phyloP scores from a whole-genome alignment of 2,888 invertebrate genomes.

The Andrena chrysosceles region DNA sequence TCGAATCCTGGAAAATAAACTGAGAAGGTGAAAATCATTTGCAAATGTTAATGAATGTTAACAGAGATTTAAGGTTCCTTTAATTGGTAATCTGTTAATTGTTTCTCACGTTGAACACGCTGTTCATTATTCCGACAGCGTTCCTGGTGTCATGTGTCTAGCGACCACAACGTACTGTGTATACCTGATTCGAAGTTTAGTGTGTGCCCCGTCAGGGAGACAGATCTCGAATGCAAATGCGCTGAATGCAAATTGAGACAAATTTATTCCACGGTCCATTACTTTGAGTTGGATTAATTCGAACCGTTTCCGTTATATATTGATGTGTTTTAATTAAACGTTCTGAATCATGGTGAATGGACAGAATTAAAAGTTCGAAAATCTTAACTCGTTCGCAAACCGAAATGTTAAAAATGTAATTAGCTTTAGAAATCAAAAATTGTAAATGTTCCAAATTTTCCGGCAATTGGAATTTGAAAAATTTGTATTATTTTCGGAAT shows the following conservation, averaged over 20 bases:
- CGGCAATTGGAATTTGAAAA: background rate
- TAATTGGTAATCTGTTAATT: conserved; percentile 14
- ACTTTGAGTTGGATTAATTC: background rate
- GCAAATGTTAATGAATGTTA: background rate
- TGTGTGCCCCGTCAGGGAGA: background rate
- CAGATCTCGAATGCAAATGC: background rate
- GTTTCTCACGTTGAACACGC: background rate
- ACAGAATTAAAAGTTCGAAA: background rate
- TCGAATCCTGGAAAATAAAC: too few species aligned
- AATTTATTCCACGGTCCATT: background rate
- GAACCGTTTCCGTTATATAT: background rate
- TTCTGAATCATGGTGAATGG: too few species aligned
- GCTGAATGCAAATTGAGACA: background rate
- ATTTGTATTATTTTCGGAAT: background rate
- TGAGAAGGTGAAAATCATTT: background rate
- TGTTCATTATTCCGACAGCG: background rate
- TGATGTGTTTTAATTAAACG: too few species aligned
- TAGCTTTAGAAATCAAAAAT: background rate
- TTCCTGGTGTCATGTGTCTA: background rate
- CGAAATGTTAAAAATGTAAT: background rate
- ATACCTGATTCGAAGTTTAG: conserved; percentile 23
- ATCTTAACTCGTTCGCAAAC: background rate
- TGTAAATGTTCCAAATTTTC: background rate
- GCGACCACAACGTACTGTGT: background rate
- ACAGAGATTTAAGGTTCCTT: background rate